Evolutionary conservation across 2,797 vertebrate species (phyloP), one percentile per base, ranked within the genome.

Genomic region (Nyctibius grandis): DNA sequence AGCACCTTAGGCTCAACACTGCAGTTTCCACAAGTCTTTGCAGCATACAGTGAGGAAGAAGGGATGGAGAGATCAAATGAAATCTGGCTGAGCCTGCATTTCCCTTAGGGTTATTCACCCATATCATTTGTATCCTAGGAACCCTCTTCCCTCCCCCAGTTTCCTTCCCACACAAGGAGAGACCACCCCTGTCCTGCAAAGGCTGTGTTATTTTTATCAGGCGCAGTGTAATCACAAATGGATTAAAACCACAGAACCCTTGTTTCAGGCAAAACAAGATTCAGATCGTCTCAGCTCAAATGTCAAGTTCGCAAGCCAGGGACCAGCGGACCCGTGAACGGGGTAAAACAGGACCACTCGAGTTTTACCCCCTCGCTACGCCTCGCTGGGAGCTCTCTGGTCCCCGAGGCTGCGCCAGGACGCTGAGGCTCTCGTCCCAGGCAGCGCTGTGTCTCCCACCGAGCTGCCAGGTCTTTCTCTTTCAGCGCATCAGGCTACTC

Each of bases 81-180:
- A 76, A 57, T 38, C 50, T 51, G 68, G 85, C 84, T 85, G 75
- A 78, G 47, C 44, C 81, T 75, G 88, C 85, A 64, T 75, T 86
- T 93, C 84, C 87, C 80, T 76, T 45, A 48, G 70, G 79, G 88
- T 89, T 90, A 91, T 85, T 88, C 95, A 91, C 81, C 95, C 91
- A 12, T 75, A 76, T 56, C 84, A 80, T 89, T 42, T 93, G 85
- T 89, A 93, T 88, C 93, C 83, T 84, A 81, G 72, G 76, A 93
- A 76, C 50, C 61, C 61, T 61, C 47, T 15, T 75, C 64, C 92
- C 79, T 77, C 76, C 70, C 77, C 56, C 57, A 61, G 56, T n/a
- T 85, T 47, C 38, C 12, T 89, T 85, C 79, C 90, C 75, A 72
- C 61, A 88, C 67, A 85, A 59, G 75, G 8, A 88, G 68, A 93